A percentile compares a stretch with the other conserved stretches of the same genome.
phyloP scores from a whole-genome alignment of 1,140 invertebrate species.

The Patella vulgata region DNA sequence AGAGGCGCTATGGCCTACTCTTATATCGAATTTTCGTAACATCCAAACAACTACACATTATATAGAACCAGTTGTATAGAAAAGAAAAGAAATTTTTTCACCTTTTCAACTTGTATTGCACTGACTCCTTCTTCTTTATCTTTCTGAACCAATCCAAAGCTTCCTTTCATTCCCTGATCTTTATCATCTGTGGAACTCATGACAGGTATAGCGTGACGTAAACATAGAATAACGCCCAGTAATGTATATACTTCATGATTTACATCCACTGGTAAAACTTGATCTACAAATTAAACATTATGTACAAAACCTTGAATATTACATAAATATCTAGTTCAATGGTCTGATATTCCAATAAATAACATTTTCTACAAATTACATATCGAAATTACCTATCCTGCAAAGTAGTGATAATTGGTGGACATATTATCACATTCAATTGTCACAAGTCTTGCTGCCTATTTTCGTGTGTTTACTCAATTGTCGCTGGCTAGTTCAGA shows the following conservation, averaged over 20 bases:
- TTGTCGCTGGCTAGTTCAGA: neutral
- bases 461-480: neutral
- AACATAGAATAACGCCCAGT: constrained; percentile 75
- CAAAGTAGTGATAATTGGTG: too few species aligned
- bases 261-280: constrained; percentile 70
- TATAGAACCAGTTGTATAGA: too few species aligned
- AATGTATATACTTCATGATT: constrained; percentile 69
- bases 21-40: too few species aligned
- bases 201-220: constrained; percentile 74
- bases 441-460: neutral
- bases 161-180: constrained; percentile 61
- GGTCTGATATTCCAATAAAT: too few species aligned
- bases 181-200: constrained; percentile 44
- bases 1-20: too few species aligned
- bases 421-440: too few species aligned
- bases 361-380: too few species aligned
- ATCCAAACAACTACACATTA: too few species aligned
- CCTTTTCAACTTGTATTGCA: constrained; percentile 58
- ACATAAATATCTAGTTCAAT: too few species aligned
- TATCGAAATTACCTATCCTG: too few species aligned
- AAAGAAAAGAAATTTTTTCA: too few species aligned
- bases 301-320: neutral
- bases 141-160: constrained; percentile 62
- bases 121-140: constrained; percentile 54
- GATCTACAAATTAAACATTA: constrained; percentile 66